Base-by-base conservation (phyloP, 1,140 invertebrate species). In the Stegodyphus mimosarum region DNA sequence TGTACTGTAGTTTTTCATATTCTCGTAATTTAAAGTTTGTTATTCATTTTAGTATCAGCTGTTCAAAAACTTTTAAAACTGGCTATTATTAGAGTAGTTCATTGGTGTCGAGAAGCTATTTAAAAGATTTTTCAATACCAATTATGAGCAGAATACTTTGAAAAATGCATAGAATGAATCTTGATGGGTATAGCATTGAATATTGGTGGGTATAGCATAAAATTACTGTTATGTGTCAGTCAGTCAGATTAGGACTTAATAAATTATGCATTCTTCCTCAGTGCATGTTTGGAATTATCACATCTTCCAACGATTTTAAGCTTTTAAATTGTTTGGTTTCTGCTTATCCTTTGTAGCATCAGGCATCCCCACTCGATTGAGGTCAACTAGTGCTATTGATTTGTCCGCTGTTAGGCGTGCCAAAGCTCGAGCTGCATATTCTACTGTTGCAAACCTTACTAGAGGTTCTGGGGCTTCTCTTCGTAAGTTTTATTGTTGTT, bases 341-440 rank as follows among this genome's bases (percentile, higher is more conserved):
- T 86, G 74, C 84, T 86, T 78, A 10, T 64, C 67, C 33, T 70
- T 81, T 87, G 49, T 84, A 69, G 75, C 86, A n/a, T 84, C 78
- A 75, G 78, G 83, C 51, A 88, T 88, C 48, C 87, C 90, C 91
- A 72, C 93, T 91, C 83, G 92, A 92, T 88, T 90, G 83, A 93
- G 97, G 86, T 98, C 97, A 70, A 96, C 95, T 89, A 98, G 96
- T 88, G 97, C 97, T 64, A 96, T 98, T 89, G 97, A 99, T 92
- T 92, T 96, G 77, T 95, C 95, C 88, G 96, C 96, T 10, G 96
- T 94, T 49, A 94, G 96, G 90, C 91, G 96, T 76, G 96, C 96
- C 17, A 95, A 95, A 88, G 95, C 94, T 0, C 92, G 96, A 83
- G 93, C 94, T 53, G 93, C 95, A 87, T 72, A 81, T 72, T 96